Percentiles rank a stretch among this genome's conserved stretches.
Evolutionary conservation across 1,140 invertebrate genomes (phyloP).

Genomic region (Chrysopa pallens): DNA sequence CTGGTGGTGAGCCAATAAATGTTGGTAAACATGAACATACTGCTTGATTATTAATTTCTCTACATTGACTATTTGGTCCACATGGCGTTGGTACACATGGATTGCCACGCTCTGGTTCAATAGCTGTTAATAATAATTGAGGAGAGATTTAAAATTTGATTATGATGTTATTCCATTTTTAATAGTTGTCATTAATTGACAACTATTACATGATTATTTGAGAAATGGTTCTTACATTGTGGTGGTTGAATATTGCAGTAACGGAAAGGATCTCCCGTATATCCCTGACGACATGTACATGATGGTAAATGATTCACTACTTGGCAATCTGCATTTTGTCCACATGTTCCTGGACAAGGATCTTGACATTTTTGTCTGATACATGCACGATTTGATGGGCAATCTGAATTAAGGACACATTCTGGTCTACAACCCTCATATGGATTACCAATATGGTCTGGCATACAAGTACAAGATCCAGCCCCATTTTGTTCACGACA

Average conservation of each 20-base stretch:
- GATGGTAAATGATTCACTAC: constrained; percentile 36
- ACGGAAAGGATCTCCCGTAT: constrained; percentile 40
- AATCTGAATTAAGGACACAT: constrained; percentile 43
- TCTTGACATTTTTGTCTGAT: constrained; percentile 41
- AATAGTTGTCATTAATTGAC: no score
- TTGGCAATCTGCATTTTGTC: constrained; percentile 37
- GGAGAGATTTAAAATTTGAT: neutral
- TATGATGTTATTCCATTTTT: neutral
- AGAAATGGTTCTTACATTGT: constrained; percentile 12
- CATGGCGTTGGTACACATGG: constrained; percentile 35
- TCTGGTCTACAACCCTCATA: constrained; percentile 47
- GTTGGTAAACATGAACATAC: constrained; percentile 41
- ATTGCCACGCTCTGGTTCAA: constrained; percentile 15
- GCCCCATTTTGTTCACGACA: constrained; percentile 39
- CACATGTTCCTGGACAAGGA: constrained; percentile 47
- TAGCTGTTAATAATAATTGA: neutral
- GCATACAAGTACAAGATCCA: constrained; percentile 45
- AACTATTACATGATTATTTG: no score
- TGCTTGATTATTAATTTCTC: constrained; percentile 27
- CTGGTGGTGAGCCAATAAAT: constrained; percentile 41
- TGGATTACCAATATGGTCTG: constrained; percentile 52
- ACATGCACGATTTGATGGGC: constrained; percentile 36
- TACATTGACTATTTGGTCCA: constrained; percentile 35
- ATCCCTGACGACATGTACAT: constrained; percentile 34
- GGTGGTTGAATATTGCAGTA: constrained; percentile 22